phyloP scores from a whole-genome alignment of 2,797 vertebrate genomes.

The Lithobates sylvaticus region DNA sequence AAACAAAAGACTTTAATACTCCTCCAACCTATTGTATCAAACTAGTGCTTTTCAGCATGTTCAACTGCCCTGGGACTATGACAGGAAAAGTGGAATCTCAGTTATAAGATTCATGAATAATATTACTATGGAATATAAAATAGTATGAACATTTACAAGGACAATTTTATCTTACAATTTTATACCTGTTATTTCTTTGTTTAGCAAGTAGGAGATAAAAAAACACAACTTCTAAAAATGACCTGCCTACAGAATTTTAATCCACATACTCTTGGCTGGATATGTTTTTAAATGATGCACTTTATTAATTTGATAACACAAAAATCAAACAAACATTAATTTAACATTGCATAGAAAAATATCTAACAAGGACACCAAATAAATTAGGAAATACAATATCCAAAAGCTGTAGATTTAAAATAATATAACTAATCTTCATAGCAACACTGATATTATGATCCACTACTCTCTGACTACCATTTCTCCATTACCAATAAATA shows the following conservation, averaged over 20 bases:
- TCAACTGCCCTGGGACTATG: background rate
- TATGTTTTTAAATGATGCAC: too few species aligned
- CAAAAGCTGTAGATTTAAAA: too few species aligned
- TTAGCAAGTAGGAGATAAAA: background rate
- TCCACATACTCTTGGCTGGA: too few species aligned
- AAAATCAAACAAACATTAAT: too few species aligned
- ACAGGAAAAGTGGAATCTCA: background rate
- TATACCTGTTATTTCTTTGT: background rate
- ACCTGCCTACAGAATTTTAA: background rate
- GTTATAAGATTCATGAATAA: background rate
- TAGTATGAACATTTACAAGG: background rate
- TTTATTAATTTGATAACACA: too few species aligned
- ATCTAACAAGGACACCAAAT: too few species aligned
- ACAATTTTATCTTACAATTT: background rate
- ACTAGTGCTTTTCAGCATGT: background rate
- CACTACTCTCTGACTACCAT: too few species aligned
- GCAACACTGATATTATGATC: too few species aligned
- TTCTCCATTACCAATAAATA: too few species aligned
- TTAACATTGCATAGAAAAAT: too few species aligned
- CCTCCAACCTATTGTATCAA: slow-evolving; percentile 2
- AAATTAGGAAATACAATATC: too few species aligned
- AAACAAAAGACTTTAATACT: slow-evolving; percentile 28
- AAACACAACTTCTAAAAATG: background rate
- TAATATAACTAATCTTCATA: too few species aligned
- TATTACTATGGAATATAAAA: background rate